Percentiles rank a stretch among this genome's conserved stretches.
phyloP scores from a whole-genome alignment of 2,797 vertebrate genomes.

The Hipposideros larvatus region DNA sequence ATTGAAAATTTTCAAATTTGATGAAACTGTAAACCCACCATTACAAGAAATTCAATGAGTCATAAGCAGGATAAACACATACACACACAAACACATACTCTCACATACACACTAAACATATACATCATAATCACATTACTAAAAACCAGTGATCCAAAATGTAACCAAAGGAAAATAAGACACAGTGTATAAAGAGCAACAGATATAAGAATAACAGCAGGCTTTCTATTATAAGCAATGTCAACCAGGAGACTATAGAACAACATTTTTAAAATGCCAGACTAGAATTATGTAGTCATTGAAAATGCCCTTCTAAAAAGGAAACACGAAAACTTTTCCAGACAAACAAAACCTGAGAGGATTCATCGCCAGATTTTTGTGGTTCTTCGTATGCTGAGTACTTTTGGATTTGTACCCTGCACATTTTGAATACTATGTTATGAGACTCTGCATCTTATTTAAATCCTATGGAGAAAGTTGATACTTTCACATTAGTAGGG shows the following conservation, averaged over 20 bases:
- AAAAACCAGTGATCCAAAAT: not conserved
- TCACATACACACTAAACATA: not conserved
- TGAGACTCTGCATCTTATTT: not conserved
- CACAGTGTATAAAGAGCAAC: not conserved
- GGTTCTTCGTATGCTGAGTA: not conserved
- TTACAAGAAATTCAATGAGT: not conserved
- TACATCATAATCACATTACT: not conserved
- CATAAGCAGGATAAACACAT: not conserved
- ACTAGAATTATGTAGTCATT: not conserved
- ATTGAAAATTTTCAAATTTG: not conserved
- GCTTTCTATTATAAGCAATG: not conserved
- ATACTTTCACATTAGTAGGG: not conserved
- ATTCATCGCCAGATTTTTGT: not conserved
- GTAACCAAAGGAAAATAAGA: not conserved
- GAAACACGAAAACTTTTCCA: not conserved
- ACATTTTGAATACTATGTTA: not conserved
- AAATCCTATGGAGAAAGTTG: not conserved
- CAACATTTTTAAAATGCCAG: not conserved
- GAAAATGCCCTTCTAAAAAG: not conserved
- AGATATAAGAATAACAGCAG: not conserved
- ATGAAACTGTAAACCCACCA: not conserved
- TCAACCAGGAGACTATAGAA: not conserved
- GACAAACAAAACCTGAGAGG: not conserved
- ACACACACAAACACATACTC: not conserved
- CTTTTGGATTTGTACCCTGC: not conserved